A percentile compares a stretch with the other conserved stretches of the same genome.
Conservation (phyloP, 1,140 invertebrate genomes). For the Antheraea mylitta region DNA sequence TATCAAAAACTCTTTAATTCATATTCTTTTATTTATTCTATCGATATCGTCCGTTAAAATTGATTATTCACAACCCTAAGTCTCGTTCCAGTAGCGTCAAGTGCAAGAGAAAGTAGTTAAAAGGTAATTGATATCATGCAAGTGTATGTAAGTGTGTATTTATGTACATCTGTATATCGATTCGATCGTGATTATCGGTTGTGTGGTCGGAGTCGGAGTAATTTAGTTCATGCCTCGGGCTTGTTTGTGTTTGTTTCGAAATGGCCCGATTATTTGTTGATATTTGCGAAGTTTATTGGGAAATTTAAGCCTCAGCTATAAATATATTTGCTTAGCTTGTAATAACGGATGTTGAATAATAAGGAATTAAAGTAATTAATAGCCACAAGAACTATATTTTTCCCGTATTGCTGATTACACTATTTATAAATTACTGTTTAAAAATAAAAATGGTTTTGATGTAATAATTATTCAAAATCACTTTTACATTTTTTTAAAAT, state of each 20-base stretch:
- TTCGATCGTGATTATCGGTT: slow-evolving; percentile 8
- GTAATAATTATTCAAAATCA: too few relatives aligned
- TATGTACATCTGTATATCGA: slow-evolving; percentile 1
- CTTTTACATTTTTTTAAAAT: too few relatives aligned
- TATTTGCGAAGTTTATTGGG: background rate
- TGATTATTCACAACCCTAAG: background rate
- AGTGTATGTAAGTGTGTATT: background rate
- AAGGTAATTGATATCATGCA: slow-evolving; percentile 29
- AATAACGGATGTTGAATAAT: background rate
- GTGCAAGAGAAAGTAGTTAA: slow-evolving; percentile 27
- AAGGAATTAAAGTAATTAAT: too few relatives aligned
- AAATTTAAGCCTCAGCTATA: background rate
- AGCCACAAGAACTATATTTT: too few relatives aligned
- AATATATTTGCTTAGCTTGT: background rate
- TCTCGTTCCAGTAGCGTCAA: slow-evolving; percentile 3
- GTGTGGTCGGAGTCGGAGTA: background rate
- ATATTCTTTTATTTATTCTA: too few relatives aligned
- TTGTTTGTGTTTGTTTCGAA: background rate
- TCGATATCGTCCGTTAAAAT: background rate
- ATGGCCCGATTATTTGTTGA: background rate
- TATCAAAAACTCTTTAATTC: too few relatives aligned
- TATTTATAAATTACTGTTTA: too few relatives aligned
- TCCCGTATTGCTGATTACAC: too few relatives aligned
- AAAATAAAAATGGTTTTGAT: too few relatives aligned
- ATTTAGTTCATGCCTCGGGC: background rate